A percentile compares a stretch with the other conserved stretches of the same genome.
These are phyloP conservation scores for Campopleginae sp. DNA, from an alignment of 2,888 invertebrate species.

Conservation along the genomic window DNA sequence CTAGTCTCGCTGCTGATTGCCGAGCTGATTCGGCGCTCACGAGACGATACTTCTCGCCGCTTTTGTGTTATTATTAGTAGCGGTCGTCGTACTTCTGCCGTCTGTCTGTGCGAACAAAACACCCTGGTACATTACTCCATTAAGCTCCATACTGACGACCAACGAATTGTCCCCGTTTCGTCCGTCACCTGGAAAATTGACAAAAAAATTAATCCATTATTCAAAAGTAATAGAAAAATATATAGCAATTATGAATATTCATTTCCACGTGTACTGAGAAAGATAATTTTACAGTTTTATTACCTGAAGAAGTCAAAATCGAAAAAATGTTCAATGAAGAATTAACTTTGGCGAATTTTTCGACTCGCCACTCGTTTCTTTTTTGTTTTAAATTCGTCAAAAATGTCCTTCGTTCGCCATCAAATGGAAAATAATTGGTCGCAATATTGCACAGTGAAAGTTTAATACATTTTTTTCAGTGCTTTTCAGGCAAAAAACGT, in stretches of 20 bases:
- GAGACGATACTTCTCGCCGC: constrained; percentile 77
- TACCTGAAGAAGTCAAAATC: no score
- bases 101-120: constrained; percentile 90
- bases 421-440: no score
- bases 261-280: no score
- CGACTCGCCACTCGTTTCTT: no score
- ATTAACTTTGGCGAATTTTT: no score
- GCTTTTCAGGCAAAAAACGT: no score
- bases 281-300: no score
- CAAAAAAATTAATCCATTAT: constrained; percentile 62
- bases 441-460: no score
- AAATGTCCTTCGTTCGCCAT: background rate
- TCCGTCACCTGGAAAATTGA: constrained; percentile 89
- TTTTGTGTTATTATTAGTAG: constrained; percentile 76
- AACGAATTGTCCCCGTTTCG: constrained; percentile 94
- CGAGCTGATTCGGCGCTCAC: constrained; percentile 71
- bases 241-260: background rate
- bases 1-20: constrained; percentile 16
- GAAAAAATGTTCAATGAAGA: no score
- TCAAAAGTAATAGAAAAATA: background rate
- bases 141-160: constrained; percentile 97
- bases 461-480: no score
- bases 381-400: background rate
- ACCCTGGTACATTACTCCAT: constrained; percentile 98
- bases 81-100: constrained; percentile 68